Evolutionary conservation across 2,113 vertebrate species (phyloP).

Genomic region (Perccottus glenii): DNA sequence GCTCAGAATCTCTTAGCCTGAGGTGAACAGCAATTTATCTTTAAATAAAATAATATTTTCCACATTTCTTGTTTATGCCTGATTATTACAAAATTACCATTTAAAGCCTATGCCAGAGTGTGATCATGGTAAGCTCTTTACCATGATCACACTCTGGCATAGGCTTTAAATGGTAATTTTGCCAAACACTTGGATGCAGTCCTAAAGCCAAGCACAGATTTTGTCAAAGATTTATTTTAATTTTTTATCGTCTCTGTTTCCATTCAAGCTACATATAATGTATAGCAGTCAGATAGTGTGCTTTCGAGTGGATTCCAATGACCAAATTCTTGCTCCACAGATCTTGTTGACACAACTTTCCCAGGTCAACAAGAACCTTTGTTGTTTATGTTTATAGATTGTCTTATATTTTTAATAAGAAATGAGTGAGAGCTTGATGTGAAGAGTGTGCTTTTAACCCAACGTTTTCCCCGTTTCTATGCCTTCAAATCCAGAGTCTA

Average conservation of each 20-base stretch:
- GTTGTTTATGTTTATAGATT: background rate
- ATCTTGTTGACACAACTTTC: background rate
- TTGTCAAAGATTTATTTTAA: no score
- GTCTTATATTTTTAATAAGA: background rate
- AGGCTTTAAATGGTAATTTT: no score
- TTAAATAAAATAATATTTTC: background rate
- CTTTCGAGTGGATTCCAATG: no score
- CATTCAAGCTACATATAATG: no score
- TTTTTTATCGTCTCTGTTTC: no score
- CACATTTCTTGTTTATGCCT: background rate
- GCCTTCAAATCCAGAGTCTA: background rate
- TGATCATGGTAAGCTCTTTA: no score
- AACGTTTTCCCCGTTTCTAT: background rate
- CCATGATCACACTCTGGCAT: background rate
- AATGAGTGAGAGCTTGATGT: no score
- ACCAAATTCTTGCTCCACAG: background rate
- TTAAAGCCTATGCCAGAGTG: no score
- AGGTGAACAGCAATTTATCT: conserved; percentile 1
- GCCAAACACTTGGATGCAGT: no score
- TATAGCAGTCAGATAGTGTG: no score
- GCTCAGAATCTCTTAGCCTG: background rate
- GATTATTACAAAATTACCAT: no score
- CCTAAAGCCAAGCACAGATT: no score
- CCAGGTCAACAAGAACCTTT: background rate
- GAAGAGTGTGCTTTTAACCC: background rate